Percentiles rank a stretch among this genome's conserved stretches.
phyloP scores from a whole-genome alignment of 2,797 vertebrate genomes.

The Helicolenus hilgendorfi region DNA sequence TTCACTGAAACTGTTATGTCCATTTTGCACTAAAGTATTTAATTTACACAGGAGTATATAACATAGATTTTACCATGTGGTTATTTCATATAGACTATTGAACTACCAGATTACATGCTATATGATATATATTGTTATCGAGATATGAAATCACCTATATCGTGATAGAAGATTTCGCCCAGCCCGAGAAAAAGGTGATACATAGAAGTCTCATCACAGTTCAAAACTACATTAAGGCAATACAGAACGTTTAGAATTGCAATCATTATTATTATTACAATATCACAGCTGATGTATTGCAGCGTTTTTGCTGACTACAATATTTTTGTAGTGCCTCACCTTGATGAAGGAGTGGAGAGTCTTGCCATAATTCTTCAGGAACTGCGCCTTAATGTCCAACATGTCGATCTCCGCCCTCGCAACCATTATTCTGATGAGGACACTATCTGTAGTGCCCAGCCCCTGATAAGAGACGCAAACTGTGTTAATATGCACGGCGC shows the following conservation, averaged over 20 bases:
- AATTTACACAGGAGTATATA: no score
- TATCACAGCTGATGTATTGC: conserved; percentile 16
- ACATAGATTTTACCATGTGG: no score
- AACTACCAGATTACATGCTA: no score
- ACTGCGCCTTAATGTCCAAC: conserved; percentile 95
- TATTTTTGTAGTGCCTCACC: conserved; percentile 84
- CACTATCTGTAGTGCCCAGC: conserved; percentile 94
- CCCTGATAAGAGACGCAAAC: conserved; percentile 86
- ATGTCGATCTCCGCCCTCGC: conserved; percentile 96
- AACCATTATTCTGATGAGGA: conserved; percentile 97
- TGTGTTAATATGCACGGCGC: background rate
- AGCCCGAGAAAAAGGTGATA: background rate
- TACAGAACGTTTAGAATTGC: background rate
- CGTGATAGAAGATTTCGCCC: no score
- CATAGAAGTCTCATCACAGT: background rate
- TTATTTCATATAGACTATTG: no score
- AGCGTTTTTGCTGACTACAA: conserved; percentile 10
- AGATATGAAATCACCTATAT: no score
- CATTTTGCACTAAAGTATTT: no score
- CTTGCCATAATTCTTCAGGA: conserved; percentile 95
- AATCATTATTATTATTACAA: background rate
- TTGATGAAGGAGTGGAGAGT: conserved; percentile 98
- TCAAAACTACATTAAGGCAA: background rate
- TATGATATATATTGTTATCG: no score
- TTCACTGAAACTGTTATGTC: no score